Base-by-base conservation (phyloP, 2,888 invertebrate species). In the Hartigia nigra region DNA sequence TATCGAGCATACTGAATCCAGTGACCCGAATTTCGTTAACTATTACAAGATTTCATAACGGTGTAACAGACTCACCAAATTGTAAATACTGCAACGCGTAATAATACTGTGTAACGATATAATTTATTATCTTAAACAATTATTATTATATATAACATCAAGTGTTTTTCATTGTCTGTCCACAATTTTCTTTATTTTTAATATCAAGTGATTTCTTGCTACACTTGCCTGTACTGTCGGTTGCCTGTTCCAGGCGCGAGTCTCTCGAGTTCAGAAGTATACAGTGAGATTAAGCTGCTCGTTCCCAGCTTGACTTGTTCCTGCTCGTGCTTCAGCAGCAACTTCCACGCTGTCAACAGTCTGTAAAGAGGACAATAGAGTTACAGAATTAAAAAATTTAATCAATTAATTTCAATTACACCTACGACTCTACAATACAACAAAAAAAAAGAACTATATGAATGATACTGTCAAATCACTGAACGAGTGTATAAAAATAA, bases 201-300 rank as follows among this genome's bases (percentile, higher is more conserved):
- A 55, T 55, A 14, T 5, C 39, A 55, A 5, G 0, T 55, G 3
- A 12, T 36, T 23, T 23, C 39, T 39, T 55, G 5, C 39, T 1
- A 5, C 23, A 9, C 39, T 55, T 23, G 39, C 39, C 23, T 23
- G 39, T 55, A 23, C 14, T 9, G 5, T 23, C 39, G 23, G 23
- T 23, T 55, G 23, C 23, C 39, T 5, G 5, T 55, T 9, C 9
- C 23, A 9, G 39, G 39, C 23, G 39, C 14, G 23, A 55, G 23
- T 23, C 23, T 55, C 5, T 31, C 12, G 1, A 32, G 14, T 82
- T 92, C 91, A 95, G 92, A 95, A 95, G 92, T 95, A 95, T n/a
- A 95, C 95, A 80, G 95, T 95, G 87, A 95, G 93, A 91, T 95
- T 95, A 91, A 94, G 94, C 90, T 94, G 94, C 83, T 95, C 95